These are phyloP conservation scores for Pungitius pungitius DNA, from an alignment of 2,113 vertebrate species.

Conservation along the genomic window DNA sequence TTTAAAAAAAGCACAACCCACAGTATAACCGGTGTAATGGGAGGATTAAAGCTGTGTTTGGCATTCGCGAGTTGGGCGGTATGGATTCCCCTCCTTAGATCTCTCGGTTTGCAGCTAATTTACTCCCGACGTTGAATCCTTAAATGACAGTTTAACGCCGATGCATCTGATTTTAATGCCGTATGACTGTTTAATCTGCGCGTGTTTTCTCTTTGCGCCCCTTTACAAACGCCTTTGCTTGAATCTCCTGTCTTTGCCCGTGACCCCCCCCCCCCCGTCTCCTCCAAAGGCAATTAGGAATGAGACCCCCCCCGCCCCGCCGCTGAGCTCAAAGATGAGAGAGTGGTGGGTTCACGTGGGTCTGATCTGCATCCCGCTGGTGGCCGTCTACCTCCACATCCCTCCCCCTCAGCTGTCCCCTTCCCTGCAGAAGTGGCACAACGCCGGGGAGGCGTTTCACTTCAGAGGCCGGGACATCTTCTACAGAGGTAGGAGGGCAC, in stretches of 20 bases:
- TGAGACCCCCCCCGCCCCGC: conserved; percentile 47
- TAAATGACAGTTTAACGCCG: neutral
- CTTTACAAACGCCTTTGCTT: neutral
- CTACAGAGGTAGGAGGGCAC: conserved; percentile 87
- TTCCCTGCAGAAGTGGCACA: conserved; percentile 86
- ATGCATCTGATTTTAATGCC: neutral
- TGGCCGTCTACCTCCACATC: conserved; percentile 92
- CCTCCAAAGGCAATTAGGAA: conserved; percentile 35
- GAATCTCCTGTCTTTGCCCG: neutral
- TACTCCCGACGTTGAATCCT: neutral
- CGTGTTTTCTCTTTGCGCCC: neutral
- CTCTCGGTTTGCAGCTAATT: neutral
- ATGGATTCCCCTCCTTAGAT: no score
- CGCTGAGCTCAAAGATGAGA: conserved; percentile 82
- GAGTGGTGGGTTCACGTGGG: conserved; percentile 94
- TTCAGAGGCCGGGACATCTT: conserved; percentile 88
- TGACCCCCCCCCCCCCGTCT: neutral
- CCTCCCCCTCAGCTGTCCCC: conserved; percentile 88
- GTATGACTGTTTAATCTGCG: neutral
- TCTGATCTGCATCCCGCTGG: conserved; percentile 86
- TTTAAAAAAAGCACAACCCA: neutral
- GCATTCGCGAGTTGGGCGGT: neutral
- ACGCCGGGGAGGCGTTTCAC: conserved; percentile 83
- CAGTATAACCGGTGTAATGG: accelerated
- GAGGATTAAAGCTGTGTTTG: neutral